These are phyloP conservation scores for Apis mellifera DNA, from an alignment of 1,140 invertebrate genomes.

Conservation along the genomic window DNA sequence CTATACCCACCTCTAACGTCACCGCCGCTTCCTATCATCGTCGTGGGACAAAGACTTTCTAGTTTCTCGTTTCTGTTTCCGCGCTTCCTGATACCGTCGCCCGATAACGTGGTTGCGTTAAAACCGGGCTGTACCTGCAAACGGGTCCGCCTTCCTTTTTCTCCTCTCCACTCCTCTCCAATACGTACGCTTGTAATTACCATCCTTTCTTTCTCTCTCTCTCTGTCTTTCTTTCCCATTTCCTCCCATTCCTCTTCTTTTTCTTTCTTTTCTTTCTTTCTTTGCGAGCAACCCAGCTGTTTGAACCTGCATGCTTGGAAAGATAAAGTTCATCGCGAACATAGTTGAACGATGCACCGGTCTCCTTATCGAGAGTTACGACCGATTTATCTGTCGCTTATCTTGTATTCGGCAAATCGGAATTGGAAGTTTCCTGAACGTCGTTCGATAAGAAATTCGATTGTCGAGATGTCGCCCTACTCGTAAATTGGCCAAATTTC, in stretches of 20 bases:
- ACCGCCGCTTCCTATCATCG: conserved; percentile 63
- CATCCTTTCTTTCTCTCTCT: neutral
- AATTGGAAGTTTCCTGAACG: conserved; percentile 30
- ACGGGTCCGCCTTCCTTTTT: conserved; percentile 38
- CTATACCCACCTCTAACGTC: conserved; percentile 58
- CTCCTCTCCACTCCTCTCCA: neutral
- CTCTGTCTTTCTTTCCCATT: neutral
- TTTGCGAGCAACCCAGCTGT: neutral
- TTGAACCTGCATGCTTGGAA: neutral
- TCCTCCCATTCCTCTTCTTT: neutral
- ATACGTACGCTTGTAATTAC: conserved; percentile 20
- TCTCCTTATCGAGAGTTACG: conserved; percentile 22
- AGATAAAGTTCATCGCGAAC: conserved; percentile 27
- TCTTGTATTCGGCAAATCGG: conserved; percentile 40
- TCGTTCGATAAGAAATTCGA: conserved; percentile 24
- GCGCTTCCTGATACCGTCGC: conserved; percentile 61
- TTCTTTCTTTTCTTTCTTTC: conserved; percentile 3
- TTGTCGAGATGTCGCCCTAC: neutral
- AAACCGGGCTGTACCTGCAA: conserved; percentile 60
- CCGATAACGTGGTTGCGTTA: conserved; percentile 54
- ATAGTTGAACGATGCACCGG: neutral
- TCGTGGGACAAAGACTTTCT: conserved; percentile 73
- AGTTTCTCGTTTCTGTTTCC: conserved; percentile 68
- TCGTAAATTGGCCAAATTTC: conserved; percentile 2
- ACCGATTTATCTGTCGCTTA: conserved; percentile 30